Conservation (phyloP, 2,888 invertebrate genomes). For the Phrixothrix hirtus region DNA sequence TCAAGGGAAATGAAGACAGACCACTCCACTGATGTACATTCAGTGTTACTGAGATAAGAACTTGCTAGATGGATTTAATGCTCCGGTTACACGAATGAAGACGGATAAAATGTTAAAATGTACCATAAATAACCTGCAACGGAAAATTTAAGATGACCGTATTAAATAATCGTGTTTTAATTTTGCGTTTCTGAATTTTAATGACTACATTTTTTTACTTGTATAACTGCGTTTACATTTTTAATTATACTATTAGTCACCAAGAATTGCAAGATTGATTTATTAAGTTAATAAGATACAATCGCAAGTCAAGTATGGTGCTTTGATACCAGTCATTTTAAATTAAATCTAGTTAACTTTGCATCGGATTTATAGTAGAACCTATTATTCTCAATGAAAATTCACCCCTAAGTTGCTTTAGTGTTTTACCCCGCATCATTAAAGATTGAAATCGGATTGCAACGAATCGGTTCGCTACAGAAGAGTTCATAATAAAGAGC, state of each 20-base stretch:
- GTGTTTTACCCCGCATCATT: slow-evolving; percentile 30
- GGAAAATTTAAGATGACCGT: slow-evolving; percentile 10
- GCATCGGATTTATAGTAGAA: slow-evolving; percentile 4
- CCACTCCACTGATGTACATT: slow-evolving; percentile 12
- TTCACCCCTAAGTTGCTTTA: slow-evolving; percentile 12
- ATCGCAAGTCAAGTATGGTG: no score
- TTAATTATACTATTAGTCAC: no score
- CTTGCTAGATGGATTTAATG: slow-evolving; percentile 19
- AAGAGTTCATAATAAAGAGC: slow-evolving; percentile 24
- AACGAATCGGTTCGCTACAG: slow-evolving; percentile 30
- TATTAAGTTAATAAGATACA: no score
- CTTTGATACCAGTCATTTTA: slow-evolving; percentile 23
- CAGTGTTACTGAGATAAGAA: slow-evolving; percentile 20
- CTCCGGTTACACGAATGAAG: slow-evolving; percentile 14
- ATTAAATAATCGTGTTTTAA: background rate
- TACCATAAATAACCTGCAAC: slow-evolving; percentile 14
- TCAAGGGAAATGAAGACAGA: slow-evolving; percentile 17
- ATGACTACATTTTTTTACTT: no score
- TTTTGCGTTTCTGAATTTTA: no score
- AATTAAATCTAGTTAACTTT: slow-evolving; percentile 19
- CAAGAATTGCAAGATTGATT: no score
- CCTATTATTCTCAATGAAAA: slow-evolving; percentile 8
- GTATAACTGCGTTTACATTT: no score
- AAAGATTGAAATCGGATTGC: slow-evolving; percentile 32
- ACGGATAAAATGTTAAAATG: slow-evolving; percentile 17